Conservation (phyloP, 2,888 invertebrate genomes). For the Diaperis boleti region DNA sequence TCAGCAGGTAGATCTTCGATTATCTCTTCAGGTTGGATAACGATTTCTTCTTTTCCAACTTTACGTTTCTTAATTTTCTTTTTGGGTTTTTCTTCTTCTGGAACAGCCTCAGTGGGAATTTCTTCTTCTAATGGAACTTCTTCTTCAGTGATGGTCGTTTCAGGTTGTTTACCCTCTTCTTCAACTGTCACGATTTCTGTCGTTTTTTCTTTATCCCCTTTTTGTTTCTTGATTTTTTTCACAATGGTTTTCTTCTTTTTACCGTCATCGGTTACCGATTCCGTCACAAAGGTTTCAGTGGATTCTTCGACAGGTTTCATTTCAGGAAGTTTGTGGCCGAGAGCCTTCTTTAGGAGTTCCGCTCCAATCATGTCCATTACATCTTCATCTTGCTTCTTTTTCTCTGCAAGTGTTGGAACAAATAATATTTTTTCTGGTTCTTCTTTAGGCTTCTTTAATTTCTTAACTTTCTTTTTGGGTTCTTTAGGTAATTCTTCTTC, state of each 20-base stretch:
- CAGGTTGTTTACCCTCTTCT: constrained; percentile 65
- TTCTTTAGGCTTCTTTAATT: constrained; percentile 58
- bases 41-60: too few species aligned
- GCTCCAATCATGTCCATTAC: constrained; percentile 55
- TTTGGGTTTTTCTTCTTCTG: too few species aligned
- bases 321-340: constrained; percentile 44
- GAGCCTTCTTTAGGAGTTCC: constrained; percentile 58
- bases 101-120: constrained; percentile 28
- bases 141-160: constrained; percentile 64
- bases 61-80: too few species aligned
- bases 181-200: constrained; percentile 67
- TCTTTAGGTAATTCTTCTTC: too few species aligned
- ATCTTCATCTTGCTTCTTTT: constrained; percentile 44
- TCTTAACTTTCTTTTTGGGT: constrained; percentile 61
- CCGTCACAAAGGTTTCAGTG: constrained; percentile 59
- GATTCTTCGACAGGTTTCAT: constrained; percentile 43
- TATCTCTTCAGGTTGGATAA: too few species aligned
- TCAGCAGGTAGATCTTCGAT: too few species aligned
- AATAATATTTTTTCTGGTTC: constrained; percentile 54
- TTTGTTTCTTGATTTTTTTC: constrained; percentile 57
- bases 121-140: constrained; percentile 47
- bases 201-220: constrained; percentile 58
- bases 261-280: constrained; percentile 60
- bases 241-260: constrained; percentile 53
- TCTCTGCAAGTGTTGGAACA: constrained; percentile 57